Base-by-base conservation (phyloP, 92 coral and sea anemone species). In the Zoanthus solanderi region DNA sequence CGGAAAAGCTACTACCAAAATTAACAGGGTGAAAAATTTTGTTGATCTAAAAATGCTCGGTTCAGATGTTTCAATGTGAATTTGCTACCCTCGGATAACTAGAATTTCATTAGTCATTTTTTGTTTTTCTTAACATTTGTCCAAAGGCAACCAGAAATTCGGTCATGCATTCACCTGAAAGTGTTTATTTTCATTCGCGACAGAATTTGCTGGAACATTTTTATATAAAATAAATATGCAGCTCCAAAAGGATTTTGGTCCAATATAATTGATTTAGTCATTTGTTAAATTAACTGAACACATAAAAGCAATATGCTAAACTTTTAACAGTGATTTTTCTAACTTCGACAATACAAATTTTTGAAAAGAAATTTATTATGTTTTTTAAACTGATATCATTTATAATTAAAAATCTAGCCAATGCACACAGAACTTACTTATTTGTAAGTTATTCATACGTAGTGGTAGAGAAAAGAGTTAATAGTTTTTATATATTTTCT, bases 1-100 rank as follows among this genome's bases (percentile, higher is more conserved):
- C 9, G 53, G 74, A 31, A 81, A 46, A 45, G 60, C 85, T 17
- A 37, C 42, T 37, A 81, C 75, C 18, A 81, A 81, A 9, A 81
- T 81, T 14, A 81, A 81, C 61, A 81, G 85, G 63, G 85, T 44
- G 65, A 47, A 81, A 81, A 67, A 81, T 44, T 81, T 65, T 81
- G 63, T 29, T 81, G 85, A 81, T 46, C 61, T 81, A 47, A 81
- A 81, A 81, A 81, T 81, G 76, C 75, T 81, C 46, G 85, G 85
- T 7, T 81, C 85, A 23, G 85, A 81, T 50, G 75, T 80, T 6
- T 63, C 53, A 54, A 65, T 81, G 60, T 81, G 75, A 81, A 23
- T 81, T 42, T 5, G 12, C 63, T 23, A 9, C 30, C 48, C 23
- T 23, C 8, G 46, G 46, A 17, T 79, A n/a, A 80, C 16, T 46